Percentiles rank a stretch among this genome's conserved stretches.
phyloP scores from a whole-genome alignment of 1,140 invertebrate genomes.

The Drosophila novamexicana region DNA sequence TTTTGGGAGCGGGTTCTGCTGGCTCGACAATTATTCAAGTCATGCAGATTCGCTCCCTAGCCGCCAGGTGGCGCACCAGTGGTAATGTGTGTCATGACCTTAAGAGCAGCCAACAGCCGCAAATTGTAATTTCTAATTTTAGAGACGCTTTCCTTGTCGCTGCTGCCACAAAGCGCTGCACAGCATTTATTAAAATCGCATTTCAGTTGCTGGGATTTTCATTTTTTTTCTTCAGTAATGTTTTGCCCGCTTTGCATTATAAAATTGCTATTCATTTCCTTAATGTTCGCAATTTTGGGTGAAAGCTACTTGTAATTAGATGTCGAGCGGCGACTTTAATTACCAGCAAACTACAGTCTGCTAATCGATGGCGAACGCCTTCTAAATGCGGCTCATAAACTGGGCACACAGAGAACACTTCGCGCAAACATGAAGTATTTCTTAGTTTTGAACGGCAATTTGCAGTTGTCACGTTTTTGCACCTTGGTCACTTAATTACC shows the following conservation, averaged over 20 bases:
- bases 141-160: conserved; percentile 15
- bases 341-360: conserved; percentile 25
- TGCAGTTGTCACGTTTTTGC: conserved; percentile 71
- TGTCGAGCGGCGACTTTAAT: conserved; percentile 64
- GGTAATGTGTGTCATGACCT: conserved; percentile 39
- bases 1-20: background rate
- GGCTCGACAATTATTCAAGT: conserved; percentile 60
- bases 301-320: conserved; percentile 67
- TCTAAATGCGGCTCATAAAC: conserved; percentile 38
- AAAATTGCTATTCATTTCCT: conserved; percentile 69
- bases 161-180: conserved; percentile 21
- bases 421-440: conserved; percentile 31
- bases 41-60: conserved; percentile 28
- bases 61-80: conserved; percentile 31
- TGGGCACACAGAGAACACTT: conserved; percentile 35
- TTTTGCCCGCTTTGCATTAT: conserved; percentile 29
- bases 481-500: conserved; percentile 64
- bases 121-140: conserved; percentile 73
- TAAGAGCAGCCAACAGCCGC: conserved; percentile 27
- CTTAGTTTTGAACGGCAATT: conserved; percentile 51
- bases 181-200: conserved; percentile 72
- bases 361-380: conserved; percentile 62
- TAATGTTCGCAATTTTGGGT: conserved; percentile 72
- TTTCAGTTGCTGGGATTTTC: conserved; percentile 48
- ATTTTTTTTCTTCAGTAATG: conserved; percentile 11